phyloP scores from a whole-genome alignment of 2,797 vertebrate genomes.

The Tamandua tetradactyla region DNA sequence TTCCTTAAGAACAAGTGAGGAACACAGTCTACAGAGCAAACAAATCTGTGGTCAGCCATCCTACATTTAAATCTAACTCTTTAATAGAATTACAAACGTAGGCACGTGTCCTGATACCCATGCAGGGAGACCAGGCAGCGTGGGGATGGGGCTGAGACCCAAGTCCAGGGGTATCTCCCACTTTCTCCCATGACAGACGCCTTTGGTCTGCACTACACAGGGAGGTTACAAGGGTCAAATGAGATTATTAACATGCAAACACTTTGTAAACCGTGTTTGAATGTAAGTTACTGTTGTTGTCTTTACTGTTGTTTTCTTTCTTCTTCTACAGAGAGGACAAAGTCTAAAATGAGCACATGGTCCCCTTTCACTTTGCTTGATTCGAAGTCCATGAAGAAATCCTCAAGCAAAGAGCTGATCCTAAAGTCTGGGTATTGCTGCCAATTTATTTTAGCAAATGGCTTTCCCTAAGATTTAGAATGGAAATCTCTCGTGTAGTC shows the following conservation, averaged over 20 bases:
- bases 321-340: neutral
- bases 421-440: neutral
- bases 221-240: neutral
- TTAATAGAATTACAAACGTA: neutral
- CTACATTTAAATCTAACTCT: neutral
- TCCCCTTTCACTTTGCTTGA: neutral
- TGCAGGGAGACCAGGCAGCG: neutral
- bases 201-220: neutral
- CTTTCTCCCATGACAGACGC: neutral
- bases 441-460: conserved; percentile 8
- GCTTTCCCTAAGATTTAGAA: neutral
- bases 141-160: neutral
- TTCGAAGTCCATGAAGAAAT: neutral
- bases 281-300: neutral
- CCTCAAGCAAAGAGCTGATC: neutral
- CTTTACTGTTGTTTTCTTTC: neutral
- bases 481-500: conserved; percentile 5
- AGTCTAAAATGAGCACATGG: neutral
- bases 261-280: neutral
- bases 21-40: neutral
- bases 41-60: neutral
- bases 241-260: neutral
- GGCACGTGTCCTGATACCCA: too few relatives aligned
- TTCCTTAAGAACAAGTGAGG: neutral
- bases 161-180: neutral